A percentile compares a stretch with the other conserved stretches of the same genome.
Conservation (phyloP, 2,797 vertebrate species). For the Myioborus melanocephalus region DNA sequence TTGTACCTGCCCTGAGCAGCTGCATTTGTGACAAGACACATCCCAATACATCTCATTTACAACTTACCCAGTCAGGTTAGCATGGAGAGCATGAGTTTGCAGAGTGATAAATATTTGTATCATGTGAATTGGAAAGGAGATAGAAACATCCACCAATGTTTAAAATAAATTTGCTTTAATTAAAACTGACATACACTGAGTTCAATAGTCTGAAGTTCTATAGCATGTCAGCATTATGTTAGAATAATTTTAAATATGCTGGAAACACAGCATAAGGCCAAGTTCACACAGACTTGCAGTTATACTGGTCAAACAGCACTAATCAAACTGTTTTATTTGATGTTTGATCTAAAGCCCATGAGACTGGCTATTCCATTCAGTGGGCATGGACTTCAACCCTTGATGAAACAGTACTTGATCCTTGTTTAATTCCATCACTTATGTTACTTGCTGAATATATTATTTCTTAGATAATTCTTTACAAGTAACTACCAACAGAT, state of each 20-base stretch:
- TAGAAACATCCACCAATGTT: neutral
- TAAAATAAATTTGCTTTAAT: neutral
- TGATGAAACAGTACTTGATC: neutral
- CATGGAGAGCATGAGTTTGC: neutral
- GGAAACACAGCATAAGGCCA: neutral
- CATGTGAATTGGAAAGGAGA: neutral
- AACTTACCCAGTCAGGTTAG: neutral
- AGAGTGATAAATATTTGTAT: neutral
- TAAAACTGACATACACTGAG: neutral
- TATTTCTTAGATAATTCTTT: neutral
- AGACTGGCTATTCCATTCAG: neutral
- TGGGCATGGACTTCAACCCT: neutral
- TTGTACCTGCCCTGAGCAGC: neutral
- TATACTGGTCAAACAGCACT: constrained; percentile 4
- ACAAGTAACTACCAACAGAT: neutral
- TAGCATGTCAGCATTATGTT: neutral
- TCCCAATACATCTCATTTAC: neutral
- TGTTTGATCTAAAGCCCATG: constrained; percentile 8
- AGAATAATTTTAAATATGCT: neutral
- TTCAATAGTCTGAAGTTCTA: neutral
- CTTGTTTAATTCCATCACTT: neutral
- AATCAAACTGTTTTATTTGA: constrained; percentile 11
- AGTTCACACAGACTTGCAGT: neutral
- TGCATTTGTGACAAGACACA: neutral
- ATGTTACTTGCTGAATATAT: neutral